Conservation (phyloP, 2,888 invertebrate genomes). For the Scaptomyza flava region DNA sequence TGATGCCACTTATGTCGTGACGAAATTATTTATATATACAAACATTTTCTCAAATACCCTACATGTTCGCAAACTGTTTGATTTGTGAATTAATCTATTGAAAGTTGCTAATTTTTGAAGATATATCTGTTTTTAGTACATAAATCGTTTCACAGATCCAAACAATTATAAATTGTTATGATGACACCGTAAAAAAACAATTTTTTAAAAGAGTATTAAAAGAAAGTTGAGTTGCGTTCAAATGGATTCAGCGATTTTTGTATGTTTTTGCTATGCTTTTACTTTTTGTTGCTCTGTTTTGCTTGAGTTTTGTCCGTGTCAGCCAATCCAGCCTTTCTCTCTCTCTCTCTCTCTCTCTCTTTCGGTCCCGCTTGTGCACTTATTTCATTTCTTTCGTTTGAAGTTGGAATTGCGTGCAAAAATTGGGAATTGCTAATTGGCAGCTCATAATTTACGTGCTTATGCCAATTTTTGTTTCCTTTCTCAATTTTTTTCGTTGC, state of each 20-base stretch:
- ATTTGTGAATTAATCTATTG: not conserved
- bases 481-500: conserved; percentile 37
- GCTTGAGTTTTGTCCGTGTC: conserved; percentile 17
- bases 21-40: conserved; percentile 34
- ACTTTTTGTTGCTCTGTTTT: conserved; percentile 18
- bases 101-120: too few species aligned
- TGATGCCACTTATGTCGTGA: conserved; percentile 81
- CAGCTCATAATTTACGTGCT: conserved; percentile 78
- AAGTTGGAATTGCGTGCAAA: conserved; percentile 61
- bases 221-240: not conserved
- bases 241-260: not conserved
- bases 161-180: too few species aligned
- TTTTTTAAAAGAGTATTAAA: not conserved
- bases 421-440: conserved; percentile 75
- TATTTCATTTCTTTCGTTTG: conserved; percentile 35
- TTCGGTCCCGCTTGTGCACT: not conserved
- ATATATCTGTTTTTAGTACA: too few species aligned
- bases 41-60: conserved; percentile 57
- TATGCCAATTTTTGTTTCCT: conserved; percentile 69
- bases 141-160: too few species aligned
- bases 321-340: conserved; percentile 16
- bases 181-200: too few species aligned
- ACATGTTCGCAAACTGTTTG: not conserved
- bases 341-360: not conserved
- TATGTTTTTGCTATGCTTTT: conserved; percentile 18